A percentile compares a stretch with the other conserved stretches of the same genome.
phyloP scores from a whole-genome alignment of 2,113 vertebrate genomes.

The Oncorhynchus masou region DNA sequence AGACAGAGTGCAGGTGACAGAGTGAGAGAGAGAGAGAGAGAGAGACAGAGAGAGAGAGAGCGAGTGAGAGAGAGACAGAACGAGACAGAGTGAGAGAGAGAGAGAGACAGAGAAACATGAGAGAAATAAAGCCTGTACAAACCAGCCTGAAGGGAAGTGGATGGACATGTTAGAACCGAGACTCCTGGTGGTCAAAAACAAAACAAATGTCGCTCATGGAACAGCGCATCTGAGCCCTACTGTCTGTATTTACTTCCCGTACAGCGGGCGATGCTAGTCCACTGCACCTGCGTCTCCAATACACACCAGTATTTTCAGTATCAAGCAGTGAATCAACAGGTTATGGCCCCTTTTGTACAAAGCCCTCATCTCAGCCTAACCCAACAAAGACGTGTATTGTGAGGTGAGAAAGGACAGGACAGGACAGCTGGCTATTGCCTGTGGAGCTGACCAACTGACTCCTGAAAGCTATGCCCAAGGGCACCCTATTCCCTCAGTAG shows the following conservation, averaged over 20 bases:
- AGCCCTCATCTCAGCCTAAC: slow-evolving; percentile 48
- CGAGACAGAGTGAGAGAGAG: accelerated
- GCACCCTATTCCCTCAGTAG: no score
- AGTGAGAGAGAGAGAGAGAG: no score
- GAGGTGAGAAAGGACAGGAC: slow-evolving; percentile 41
- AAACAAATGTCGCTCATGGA: slow-evolving; percentile 68
- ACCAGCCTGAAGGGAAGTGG: slow-evolving; percentile 58
- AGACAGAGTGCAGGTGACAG: no score
- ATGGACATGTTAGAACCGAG: slow-evolving; percentile 42
- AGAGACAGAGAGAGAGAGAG: neutral
- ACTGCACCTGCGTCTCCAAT: neutral
- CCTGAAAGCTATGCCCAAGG: no score
- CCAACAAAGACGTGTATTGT: slow-evolving; percentile 64
- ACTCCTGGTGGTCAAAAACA: slow-evolving; percentile 61
- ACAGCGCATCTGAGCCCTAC: slow-evolving; percentile 45
- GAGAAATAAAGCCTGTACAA: slow-evolving; percentile 33
- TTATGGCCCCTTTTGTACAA: slow-evolving; percentile 48
- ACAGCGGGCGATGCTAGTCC: neutral
- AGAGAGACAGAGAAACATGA: neutral
- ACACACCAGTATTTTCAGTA: neutral
- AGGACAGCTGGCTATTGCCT: slow-evolving; percentile 55
- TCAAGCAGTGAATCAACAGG: slow-evolving; percentile 26
- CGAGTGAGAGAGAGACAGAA: no score
- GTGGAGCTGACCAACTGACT: slow-evolving; percentile 48
- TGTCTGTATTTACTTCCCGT: no score